phyloP scores from a whole-genome alignment of 2,888 invertebrate genomes.

The Omphaloscelis lunosa region DNA sequence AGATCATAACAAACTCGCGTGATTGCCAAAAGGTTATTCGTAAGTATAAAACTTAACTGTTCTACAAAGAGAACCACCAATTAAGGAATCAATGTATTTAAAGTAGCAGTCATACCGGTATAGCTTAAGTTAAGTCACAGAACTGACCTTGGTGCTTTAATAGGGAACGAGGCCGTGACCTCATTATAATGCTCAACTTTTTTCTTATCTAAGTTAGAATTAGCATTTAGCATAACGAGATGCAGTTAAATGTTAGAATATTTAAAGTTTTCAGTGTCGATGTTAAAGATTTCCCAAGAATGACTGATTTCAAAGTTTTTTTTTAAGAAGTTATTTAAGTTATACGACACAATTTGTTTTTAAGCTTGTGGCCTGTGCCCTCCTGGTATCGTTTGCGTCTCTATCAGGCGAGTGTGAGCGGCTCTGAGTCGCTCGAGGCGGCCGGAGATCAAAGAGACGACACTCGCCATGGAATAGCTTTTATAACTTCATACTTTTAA shows the following conservation, averaged over 20 bases:
- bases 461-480: background rate
- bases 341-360: background rate
- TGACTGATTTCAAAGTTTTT: background rate
- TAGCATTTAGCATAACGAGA: background rate
- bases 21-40: too few species aligned
- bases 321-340: background rate
- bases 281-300: background rate
- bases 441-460: constrained; percentile 12
- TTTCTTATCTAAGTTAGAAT: constrained; percentile 18
- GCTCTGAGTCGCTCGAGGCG: constrained; percentile 13
- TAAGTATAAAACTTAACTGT: background rate
- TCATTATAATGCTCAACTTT: constrained; percentile 6
- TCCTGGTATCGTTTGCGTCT: background rate
- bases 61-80: background rate
- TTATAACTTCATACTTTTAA: constrained; percentile 3
- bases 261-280: background rate
- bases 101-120: background rate
- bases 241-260: background rate
- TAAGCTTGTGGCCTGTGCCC: background rate
- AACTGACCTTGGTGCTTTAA: constrained; percentile 12
- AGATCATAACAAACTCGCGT: background rate
- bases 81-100: background rate
- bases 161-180: background rate
- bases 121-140: background rate
- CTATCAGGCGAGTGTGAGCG: background rate